Conservation (phyloP, 2,113 vertebrate genomes). For the Gadus chalcogrammus region DNA sequence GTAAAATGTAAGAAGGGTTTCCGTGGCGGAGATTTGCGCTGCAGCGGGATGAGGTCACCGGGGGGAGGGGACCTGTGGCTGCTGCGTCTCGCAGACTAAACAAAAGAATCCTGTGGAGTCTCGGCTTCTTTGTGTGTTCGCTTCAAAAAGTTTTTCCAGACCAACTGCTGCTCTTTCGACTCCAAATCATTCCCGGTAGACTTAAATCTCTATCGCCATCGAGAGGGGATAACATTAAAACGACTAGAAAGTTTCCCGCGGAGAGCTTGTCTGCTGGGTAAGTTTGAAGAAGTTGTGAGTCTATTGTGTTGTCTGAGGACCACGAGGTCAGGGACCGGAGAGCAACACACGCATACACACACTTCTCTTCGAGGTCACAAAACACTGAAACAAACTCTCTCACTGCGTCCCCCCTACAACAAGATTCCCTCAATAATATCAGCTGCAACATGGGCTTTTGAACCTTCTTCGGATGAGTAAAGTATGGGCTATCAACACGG, state of each 20-base stretch:
- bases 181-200: neutral
- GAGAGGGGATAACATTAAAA: neutral
- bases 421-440: no score
- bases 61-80: slow-evolving; percentile 79
- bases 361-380: no score
- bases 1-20: no score
- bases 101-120: slow-evolving; percentile 73
- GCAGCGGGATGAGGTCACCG: slow-evolving; percentile 34
- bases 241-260: neutral
- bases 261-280: neutral
- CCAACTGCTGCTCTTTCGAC: slow-evolving; percentile 7
- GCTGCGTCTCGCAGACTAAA: slow-evolving; percentile 78
- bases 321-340: slow-evolving; percentile 73
- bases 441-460: no score
- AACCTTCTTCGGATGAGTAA: neutral
- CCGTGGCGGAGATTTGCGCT: no score
- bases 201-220: no score
- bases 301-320: slow-evolving; percentile 68
- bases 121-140: slow-evolving; percentile 53
- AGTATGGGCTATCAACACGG: neutral
- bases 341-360: slow-evolving; percentile 37
- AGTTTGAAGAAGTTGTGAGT: slow-evolving; percentile 51
- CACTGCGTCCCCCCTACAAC: no score
- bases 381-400: neutral
- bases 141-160: slow-evolving; percentile 50